Base-by-base conservation (phyloP, 2,888 invertebrate genomes). In the Halocaridina rubra region DNA sequence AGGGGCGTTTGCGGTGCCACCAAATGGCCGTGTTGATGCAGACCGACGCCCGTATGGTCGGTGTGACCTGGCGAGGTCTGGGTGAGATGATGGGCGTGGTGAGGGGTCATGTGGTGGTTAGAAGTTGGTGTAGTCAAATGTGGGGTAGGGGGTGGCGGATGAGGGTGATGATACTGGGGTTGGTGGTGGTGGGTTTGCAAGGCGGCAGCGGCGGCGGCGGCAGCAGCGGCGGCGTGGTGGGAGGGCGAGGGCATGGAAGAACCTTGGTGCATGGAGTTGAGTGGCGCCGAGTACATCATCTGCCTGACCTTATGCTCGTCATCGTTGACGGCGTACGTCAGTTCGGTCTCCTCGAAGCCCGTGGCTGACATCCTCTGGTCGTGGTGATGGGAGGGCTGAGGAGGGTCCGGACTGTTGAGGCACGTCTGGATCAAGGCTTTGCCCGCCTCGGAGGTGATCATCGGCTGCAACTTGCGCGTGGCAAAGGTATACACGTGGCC, bases 401-500 rank as follows among this genome's bases (percentile, higher is more conserved):
- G 90, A 88, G 97, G 97, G 92, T 98, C 98, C 69, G 98, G 98
- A 74, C 98, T 97, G 92, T 98, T 98, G 88, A 99, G 94, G 92
- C 99, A 99, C 89, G 98, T 98, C 93, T 99, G 99, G 90, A 99
- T 99, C 89, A 99, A 93, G 89, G 98, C 96, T 92, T 99, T 99
- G 89, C 99, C 99, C 81, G 93, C 92, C 87, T 93, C 93, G 89
- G 98, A 98, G 72, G 98, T 98, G 91, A 99, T 99, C 98, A 99
- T 99, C 89, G 99, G 99, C 92, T 98, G 98, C 80, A 99, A 94
- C 92, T 98, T 98, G 89, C 98, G 94, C 89, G 99, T 99, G 88
- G 99, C 99, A 93, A 99, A 99, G 88, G 99, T 99, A 93, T 99
- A 99, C 90, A 99, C 99, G 93, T 99, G 99, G 80, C 99, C 99